Conservation (phyloP, 2,888 invertebrate genomes). For the Scrobipalpa costella region DNA sequence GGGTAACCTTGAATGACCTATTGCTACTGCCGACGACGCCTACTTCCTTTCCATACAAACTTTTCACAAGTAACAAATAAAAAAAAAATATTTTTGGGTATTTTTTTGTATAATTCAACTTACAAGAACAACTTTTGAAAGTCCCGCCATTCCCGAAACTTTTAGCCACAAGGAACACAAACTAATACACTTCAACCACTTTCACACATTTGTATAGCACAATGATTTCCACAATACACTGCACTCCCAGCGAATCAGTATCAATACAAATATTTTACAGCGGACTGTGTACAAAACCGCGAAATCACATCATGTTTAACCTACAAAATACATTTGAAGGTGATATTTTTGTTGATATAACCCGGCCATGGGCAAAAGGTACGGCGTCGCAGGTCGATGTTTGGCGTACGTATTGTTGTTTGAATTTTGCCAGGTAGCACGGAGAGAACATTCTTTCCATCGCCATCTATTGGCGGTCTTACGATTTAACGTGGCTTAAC, state of each 20-base stretch:
- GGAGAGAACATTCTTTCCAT: slow-evolving; percentile 41
- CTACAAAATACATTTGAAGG: slow-evolving; percentile 81
- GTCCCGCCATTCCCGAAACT: slow-evolving; percentile 56
- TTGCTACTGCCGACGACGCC: slow-evolving; percentile 34
- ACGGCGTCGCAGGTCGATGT: slow-evolving; percentile 39
- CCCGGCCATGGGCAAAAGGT: slow-evolving; percentile 46
- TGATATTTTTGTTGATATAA: slow-evolving; percentile 81
- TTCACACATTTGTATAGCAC: slow-evolving; percentile 33
- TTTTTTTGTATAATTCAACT: slow-evolving; percentile 33
- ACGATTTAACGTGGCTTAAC: not conserved
- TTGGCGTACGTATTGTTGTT: slow-evolving; percentile 38
- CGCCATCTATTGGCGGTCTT: slow-evolving; percentile 64
- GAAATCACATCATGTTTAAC: slow-evolving; percentile 77
- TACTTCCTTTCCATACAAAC: slow-evolving; percentile 25
- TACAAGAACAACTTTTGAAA: slow-evolving; percentile 52
- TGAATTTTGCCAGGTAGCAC: slow-evolving; percentile 63
- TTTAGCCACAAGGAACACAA: slow-evolving; percentile 36
- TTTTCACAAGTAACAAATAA: not conserved
- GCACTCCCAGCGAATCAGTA: slow-evolving; percentile 43
- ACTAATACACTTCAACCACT: slow-evolving; percentile 31
- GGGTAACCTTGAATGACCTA: slow-evolving; percentile 80
- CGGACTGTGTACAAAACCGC: slow-evolving; percentile 70
- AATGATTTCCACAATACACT: slow-evolving; percentile 46
- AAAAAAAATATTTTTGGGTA: too few species aligned
- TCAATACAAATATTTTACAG: slow-evolving; percentile 51